Evolutionary conservation across 2,888 invertebrate genomes (phyloP).

Genomic region (Antheraea assamensis): DNA sequence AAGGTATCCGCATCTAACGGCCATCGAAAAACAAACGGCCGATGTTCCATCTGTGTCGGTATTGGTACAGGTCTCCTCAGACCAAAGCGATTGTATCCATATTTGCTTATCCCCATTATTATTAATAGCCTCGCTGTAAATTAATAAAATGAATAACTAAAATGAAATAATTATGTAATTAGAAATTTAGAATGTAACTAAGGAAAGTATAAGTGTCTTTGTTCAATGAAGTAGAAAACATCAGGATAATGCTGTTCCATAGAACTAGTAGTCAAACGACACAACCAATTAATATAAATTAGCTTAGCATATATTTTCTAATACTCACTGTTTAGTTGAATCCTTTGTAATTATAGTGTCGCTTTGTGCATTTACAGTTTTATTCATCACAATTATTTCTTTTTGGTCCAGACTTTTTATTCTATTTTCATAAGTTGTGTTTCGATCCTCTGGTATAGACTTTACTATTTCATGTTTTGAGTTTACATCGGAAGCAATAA

Average conservation of each 20-base stretch:
- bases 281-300: neutral
- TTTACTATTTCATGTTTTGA: neutral
- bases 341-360: neutral
- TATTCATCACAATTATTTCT: neutral
- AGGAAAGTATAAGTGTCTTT: too few species aligned
- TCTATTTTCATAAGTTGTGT: neutral
- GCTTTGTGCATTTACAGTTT: neutral
- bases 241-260: too few species aligned
- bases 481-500: neutral
- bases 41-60: conserved; percentile 67
- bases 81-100: conserved; percentile 65
- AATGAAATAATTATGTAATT: neutral
- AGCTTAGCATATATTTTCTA: neutral
- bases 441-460: neutral
- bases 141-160: neutral
- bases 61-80: conserved; percentile 60
- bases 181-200: too few species aligned
- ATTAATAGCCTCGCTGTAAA: neutral
- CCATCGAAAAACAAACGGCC: conserved; percentile 70
- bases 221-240: neutral
- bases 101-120: conserved; percentile 15
- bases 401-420: neutral
- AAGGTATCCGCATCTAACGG: conserved; percentile 67
- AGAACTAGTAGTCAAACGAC: too few species aligned
- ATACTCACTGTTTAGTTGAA: neutral